Conservation (phyloP, 2,113 vertebrate genomes). For the Ardeotis arabs region DNA sequence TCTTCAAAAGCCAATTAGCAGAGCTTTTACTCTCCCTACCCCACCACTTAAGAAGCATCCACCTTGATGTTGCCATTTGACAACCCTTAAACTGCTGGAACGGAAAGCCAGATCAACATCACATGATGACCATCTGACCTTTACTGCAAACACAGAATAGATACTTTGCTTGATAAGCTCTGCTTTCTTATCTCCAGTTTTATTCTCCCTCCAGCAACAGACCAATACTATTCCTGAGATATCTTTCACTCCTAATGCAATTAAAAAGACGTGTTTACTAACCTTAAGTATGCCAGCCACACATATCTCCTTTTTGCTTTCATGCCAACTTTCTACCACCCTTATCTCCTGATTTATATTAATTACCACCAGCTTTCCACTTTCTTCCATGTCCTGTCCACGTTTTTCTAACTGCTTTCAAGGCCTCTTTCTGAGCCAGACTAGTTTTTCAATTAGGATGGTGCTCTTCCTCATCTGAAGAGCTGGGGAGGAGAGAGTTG, state of each 20-base stretch:
- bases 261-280: not conserved
- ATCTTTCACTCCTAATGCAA: not conserved
- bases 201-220: not conserved
- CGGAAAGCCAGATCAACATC: not conserved
- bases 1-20: not conserved
- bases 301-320: not conserved
- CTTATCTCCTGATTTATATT: not conserved
- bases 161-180: not conserved
- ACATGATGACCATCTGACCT: not conserved
- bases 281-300: not conserved
- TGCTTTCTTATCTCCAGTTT: not conserved
- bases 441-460: not conserved
- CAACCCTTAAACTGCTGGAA: not conserved
- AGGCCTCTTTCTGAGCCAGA: not conserved
- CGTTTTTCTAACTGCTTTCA: not conserved
- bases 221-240: not conserved
- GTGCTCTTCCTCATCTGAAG: not conserved
- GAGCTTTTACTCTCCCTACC: not conserved
- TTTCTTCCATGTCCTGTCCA: not conserved
- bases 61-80: not conserved
- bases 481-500: not conserved
- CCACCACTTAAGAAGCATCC: not conserved
- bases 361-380: not conserved
- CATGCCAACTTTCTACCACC: not conserved
- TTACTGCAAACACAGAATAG: not conserved